Conservation (phyloP, 2,113 vertebrate genomes). For the Hiodon tergisus region DNA sequence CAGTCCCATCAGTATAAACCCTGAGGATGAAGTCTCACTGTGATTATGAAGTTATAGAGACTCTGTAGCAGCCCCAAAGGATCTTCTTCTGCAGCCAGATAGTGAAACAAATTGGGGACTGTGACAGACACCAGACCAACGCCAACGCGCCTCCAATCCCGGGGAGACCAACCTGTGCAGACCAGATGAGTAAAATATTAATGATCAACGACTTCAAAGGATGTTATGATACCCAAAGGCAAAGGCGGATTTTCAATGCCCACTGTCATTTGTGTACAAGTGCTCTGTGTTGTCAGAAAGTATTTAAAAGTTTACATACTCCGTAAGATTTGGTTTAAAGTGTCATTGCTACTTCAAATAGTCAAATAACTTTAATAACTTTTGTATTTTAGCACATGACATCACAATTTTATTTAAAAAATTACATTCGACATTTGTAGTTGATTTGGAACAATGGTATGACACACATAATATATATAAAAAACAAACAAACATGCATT, state of each 20-base stretch:
- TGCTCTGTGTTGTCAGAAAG: constrained; percentile 2
- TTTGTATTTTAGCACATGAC: too few relatives aligned
- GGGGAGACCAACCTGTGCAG: constrained; percentile 21
- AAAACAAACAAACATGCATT: too few relatives aligned
- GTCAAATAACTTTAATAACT: too few relatives aligned
- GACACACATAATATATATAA: too few relatives aligned
- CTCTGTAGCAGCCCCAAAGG: background rate
- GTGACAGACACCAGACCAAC: constrained; percentile 22
- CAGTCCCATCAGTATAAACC: constrained; percentile 5
- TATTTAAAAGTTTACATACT: constrained; percentile 15
- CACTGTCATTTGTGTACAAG: constrained; percentile 5
- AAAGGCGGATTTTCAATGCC: background rate
- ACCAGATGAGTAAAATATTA: constrained; percentile 27
- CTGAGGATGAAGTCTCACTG: background rate
- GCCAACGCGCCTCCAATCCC: constrained; percentile 6
- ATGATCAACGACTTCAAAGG: constrained; percentile 26
- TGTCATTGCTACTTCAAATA: too few relatives aligned
- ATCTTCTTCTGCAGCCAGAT: background rate
- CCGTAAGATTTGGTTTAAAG: background rate
- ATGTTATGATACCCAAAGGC: constrained; percentile 11
- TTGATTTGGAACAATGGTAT: too few relatives aligned
- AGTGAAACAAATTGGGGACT: constrained; percentile 21
- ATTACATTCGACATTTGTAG: too few relatives aligned
- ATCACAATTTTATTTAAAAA: too few relatives aligned
- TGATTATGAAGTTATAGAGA: background rate